Percentiles rank a stretch among this genome's conserved stretches.
Conservation (phyloP, 2,797 vertebrate genomes). For the Tangara arthus region DNA sequence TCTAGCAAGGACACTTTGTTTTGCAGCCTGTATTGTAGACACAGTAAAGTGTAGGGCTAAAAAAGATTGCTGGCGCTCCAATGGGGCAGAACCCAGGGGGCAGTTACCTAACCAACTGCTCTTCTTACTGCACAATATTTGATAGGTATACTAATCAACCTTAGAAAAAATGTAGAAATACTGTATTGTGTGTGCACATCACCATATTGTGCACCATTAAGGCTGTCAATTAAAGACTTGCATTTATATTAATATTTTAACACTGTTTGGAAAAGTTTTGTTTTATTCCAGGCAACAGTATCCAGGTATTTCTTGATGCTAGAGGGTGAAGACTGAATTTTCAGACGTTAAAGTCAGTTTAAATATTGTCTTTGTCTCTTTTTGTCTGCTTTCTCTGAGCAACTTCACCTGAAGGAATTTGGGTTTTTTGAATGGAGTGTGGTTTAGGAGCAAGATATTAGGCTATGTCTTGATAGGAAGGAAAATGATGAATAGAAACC, state of each 20-base stretch:
- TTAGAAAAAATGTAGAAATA: not conserved
- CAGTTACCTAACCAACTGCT: not conserved
- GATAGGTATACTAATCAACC: not conserved
- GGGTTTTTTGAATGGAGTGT: not conserved
- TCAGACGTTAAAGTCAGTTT: not conserved
- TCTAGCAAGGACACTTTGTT: not conserved
- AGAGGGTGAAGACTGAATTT: not conserved
- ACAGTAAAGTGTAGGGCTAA: not conserved
- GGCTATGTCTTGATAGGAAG: not conserved
- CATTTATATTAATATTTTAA: not conserved
- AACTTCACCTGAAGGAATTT: not conserved
- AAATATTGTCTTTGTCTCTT: not conserved
- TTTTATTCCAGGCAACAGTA: not conserved
- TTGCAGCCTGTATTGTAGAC: not conserved
- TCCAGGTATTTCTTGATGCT: not conserved
- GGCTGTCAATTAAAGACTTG: not conserved
- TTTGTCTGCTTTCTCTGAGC: not conserved
- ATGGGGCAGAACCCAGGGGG: fast-evolving
- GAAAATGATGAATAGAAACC: not conserved
- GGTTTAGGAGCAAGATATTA: not conserved
- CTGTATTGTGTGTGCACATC: not conserved
- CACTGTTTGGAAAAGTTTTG: not conserved
- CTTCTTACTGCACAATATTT: not conserved
- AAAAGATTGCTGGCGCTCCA: not conserved
- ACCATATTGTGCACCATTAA: not conserved